Conservation (phyloP, 2,888 invertebrate species). For the Epinotia demarniana region DNA sequence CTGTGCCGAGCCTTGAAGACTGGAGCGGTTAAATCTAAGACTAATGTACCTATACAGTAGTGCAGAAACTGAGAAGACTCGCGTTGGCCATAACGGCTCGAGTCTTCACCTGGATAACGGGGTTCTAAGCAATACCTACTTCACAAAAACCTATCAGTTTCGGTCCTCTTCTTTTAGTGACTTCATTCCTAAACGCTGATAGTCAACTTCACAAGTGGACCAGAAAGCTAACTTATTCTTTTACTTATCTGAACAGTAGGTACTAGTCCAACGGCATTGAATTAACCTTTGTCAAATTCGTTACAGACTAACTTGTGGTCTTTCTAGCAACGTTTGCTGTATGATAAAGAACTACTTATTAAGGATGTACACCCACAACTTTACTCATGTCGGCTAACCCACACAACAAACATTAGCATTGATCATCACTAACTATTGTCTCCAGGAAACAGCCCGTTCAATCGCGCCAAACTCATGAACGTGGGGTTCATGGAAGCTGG, state of each 20-base stretch:
- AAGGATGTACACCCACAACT: background rate
- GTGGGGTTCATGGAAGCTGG: slow-evolving; percentile 94
- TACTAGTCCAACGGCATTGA: background rate
- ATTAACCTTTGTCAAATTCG: background rate
- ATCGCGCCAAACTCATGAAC: slow-evolving; percentile 98
- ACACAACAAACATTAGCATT: background rate
- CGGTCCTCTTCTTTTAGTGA: background rate
- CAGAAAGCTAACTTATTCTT: too few species aligned
- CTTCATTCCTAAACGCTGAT: too few species aligned
- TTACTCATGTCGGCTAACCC: background rate
- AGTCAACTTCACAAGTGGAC: too few species aligned
- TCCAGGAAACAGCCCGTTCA: slow-evolving; percentile 89
- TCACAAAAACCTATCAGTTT: background rate
- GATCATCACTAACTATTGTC: background rate
- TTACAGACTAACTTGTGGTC: background rate
- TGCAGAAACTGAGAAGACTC: too few species aligned
- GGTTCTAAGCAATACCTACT: background rate
- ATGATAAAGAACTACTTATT: background rate
- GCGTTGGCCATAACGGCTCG: too few species aligned
- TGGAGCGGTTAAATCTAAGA: too few species aligned
- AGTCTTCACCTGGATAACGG: too few species aligned
- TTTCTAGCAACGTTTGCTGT: background rate
- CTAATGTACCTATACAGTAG: too few species aligned
- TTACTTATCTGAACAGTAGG: background rate
- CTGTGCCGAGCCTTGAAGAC: too few species aligned